Evolutionary conservation across 2,113 vertebrate species (phyloP).

Genomic region (Mastomys coucha): DNA sequence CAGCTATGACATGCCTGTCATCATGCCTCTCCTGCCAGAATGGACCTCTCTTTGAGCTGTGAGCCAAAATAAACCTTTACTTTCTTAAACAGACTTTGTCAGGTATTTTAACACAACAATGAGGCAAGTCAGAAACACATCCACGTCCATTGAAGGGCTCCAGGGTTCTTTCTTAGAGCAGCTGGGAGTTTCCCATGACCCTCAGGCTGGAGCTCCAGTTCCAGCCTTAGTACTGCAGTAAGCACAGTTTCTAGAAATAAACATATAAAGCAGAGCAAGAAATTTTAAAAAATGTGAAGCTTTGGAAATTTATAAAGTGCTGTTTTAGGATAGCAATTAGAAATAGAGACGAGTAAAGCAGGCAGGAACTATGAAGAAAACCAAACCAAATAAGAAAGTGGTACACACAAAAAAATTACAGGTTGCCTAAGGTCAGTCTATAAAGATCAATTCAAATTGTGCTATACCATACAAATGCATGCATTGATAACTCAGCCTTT

Average conservation of each 20-base stretch:
- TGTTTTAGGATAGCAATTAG: constrained; percentile 22
- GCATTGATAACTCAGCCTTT: background rate
- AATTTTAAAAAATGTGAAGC: background rate
- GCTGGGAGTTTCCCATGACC: constrained; percentile 61
- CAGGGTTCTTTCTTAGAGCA: background rate
- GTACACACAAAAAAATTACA: constrained; percentile 6
- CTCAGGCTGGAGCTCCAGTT: background rate
- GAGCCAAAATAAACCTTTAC: background rate
- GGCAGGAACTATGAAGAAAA: constrained; percentile 7
- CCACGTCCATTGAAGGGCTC: background rate
- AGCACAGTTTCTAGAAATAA: constrained; percentile 73
- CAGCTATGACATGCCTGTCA: background rate
- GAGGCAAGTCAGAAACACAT: background rate
- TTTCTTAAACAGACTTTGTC: background rate
- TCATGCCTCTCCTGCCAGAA: background rate
- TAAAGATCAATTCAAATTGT: constrained; percentile 15
- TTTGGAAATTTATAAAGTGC: constrained; percentile 61
- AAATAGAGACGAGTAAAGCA: background rate
- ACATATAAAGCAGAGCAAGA: background rate
- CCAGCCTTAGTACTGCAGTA: constrained; percentile 22
- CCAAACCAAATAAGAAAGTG: background rate
- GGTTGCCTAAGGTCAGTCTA: background rate
- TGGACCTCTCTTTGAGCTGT: background rate
- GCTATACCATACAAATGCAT: background rate
- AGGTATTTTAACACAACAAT: background rate